Conservation (phyloP, 2,888 invertebrate species). For the Ophion ventricosus region DNA sequence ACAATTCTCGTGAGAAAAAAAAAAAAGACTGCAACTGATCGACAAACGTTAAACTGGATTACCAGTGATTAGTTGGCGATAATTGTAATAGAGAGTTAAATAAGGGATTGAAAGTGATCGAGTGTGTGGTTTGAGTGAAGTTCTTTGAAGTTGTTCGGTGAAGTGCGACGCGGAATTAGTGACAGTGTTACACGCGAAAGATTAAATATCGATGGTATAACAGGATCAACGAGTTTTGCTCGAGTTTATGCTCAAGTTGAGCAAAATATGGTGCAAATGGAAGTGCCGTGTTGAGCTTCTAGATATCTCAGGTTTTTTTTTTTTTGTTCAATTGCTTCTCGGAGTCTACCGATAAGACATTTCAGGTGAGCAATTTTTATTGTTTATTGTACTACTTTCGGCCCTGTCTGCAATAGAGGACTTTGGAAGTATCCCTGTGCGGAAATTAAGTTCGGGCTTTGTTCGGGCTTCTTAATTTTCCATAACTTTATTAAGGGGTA, state of each 20-base stretch:
- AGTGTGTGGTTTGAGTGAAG: constrained; percentile 15
- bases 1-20: constrained; percentile 5
- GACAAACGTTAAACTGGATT: background rate
- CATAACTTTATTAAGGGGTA: too few species aligned
- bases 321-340: constrained; percentile 23
- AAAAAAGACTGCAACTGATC: background rate
- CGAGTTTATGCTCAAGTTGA: background rate
- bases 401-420: background rate
- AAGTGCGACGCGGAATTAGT: constrained; percentile 38
- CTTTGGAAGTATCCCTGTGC: background rate
- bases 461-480: too few species aligned
- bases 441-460: too few species aligned
- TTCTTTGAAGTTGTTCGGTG: constrained; percentile 18
- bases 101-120: background rate
- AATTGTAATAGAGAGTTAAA: background rate
- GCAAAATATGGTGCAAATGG: constrained; percentile 40
- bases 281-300: constrained; percentile 52
- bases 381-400: background rate
- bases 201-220: constrained; percentile 20
- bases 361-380: constrained; percentile 50
- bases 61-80: constrained; percentile 8
- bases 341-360: constrained; percentile 27
- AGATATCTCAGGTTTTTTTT: constrained; percentile 22
- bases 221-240: background rate
- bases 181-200: constrained; percentile 25